phyloP scores from a whole-genome alignment of 2,797 vertebrate species.

The Ctenopoma kingsleyae region DNA sequence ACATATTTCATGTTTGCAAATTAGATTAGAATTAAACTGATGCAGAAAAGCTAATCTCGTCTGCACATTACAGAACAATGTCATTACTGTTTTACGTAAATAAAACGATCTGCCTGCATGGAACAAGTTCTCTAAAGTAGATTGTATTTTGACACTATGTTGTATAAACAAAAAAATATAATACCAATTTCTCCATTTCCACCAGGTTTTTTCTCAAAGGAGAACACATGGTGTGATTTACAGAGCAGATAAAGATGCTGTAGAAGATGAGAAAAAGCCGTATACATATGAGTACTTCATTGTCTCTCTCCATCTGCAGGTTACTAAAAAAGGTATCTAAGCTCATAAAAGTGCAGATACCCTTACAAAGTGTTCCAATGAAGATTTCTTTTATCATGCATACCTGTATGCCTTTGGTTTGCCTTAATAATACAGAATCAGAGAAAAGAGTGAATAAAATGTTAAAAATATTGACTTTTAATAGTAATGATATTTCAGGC shows the following conservation, averaged over 20 bases:
- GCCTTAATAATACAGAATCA: too few relatives aligned
- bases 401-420: too few relatives aligned
- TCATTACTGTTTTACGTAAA: constrained; percentile 7
- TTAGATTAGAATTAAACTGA: background rate
- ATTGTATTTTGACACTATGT: background rate
- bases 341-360: too few relatives aligned
- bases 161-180: too few relatives aligned
- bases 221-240: background rate
- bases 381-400: too few relatives aligned
- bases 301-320: background rate
- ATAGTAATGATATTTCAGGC: too few relatives aligned
- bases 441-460: too few relatives aligned
- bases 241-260: background rate
- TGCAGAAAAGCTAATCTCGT: background rate
- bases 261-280: background rate
- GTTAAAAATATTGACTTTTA: too few relatives aligned
- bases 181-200: too few relatives aligned
- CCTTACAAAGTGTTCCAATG: too few relatives aligned
- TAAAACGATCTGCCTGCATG: background rate
- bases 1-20: constrained; percentile 3
- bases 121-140: background rate
- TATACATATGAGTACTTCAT: background rate
- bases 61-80: background rate
- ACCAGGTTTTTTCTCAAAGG: background rate
- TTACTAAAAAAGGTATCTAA: too few relatives aligned